Evolutionary conservation across 2,888 invertebrate genomes (phyloP).

Genomic region (Graphium colonna): DNA sequence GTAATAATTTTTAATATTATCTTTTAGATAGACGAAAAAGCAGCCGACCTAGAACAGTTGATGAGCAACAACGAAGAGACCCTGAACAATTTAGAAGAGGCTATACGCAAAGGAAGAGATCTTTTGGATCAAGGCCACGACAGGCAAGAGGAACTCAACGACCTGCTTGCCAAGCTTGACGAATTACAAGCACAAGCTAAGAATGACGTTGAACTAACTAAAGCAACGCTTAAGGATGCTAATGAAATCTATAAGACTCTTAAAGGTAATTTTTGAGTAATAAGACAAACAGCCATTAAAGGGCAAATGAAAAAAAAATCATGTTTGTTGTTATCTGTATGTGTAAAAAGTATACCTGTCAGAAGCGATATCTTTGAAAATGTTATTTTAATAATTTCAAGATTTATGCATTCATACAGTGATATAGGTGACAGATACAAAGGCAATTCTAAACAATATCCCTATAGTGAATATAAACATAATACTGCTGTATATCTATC

Average conservation of each 20-base stretch:
- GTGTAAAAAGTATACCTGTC: no score
- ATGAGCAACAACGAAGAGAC: constrained; percentile 78
- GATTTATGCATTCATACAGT: no score
- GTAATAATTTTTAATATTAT: neutral
- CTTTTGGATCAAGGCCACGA: constrained; percentile 81
- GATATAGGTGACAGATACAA: no score
- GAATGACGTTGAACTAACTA: constrained; percentile 91
- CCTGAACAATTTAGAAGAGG: constrained; percentile 82
- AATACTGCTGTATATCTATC: no score
- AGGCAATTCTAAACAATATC: no score
- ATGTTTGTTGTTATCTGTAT: no score
- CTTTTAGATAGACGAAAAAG: constrained; percentile 77
- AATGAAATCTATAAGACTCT: constrained; percentile 88
- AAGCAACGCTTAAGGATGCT: constrained; percentile 74
- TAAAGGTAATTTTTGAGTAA: no score
- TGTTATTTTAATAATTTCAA: no score
- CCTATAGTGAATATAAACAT: no score
- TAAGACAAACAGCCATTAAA: no score
- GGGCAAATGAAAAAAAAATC: no score
- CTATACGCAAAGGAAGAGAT: constrained; percentile 82
- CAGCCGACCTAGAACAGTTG: constrained; percentile 67
- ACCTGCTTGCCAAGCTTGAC: constrained; percentile 89
- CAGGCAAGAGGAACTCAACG: constrained; percentile 87
- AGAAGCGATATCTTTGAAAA: no score
- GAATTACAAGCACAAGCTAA: constrained; percentile 87